Base-by-base conservation (phyloP, 2,888 invertebrate genomes). In the Drosophila paramelanica region DNA sequence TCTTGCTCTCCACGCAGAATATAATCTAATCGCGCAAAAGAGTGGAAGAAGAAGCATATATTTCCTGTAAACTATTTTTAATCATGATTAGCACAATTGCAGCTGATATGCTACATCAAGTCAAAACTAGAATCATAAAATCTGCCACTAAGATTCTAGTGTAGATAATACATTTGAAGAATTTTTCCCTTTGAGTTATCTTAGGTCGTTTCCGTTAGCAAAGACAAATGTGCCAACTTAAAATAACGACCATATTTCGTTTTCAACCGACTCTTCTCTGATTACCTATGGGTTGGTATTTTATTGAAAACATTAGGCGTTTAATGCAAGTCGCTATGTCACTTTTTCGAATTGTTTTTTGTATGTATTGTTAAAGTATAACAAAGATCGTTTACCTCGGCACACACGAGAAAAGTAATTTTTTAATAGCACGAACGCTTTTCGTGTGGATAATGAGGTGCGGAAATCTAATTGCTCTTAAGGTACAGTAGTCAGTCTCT, bases 381-480 rank as follows among this genome's bases (percentile, higher is more conserved):
- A 36, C 69, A 41, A 57, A 72, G 55, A 69, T 38, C 73, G 58
- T 71, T 71, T 71, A 73, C 73, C 67, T 43, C 50, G 33, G 53
- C 52, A 41, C 45, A 45, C 33, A 23, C 46, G 43, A 36, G 49
- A 42, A 56, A 61, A 31, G 56, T 66, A 74, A 77, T 73, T 77
- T 60, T 57, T 56, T 59, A 55, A 58, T 53, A 45, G 57, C 74
- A 64, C 64, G 67, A 61, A 61, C 58, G 60, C 59, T 67, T 74
- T 67, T 67, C 65, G 77, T 79, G 80, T 61, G 72, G 65, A 66
- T 77, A 61, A 79, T 71, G 71, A 79, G 71, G 64, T 67, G 70
- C 72, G 61, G 79, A 71, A 71, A 55, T 77, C 67, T 79, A 77
- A 80, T 77, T 76, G 65, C 76, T 61, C 38, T 43, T 31, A 47